Evolutionary conservation across 2,113 vertebrate genomes (phyloP), one percentile per base, ranked within the genome.

Genomic region (Malurus alboscapulatus): DNA sequence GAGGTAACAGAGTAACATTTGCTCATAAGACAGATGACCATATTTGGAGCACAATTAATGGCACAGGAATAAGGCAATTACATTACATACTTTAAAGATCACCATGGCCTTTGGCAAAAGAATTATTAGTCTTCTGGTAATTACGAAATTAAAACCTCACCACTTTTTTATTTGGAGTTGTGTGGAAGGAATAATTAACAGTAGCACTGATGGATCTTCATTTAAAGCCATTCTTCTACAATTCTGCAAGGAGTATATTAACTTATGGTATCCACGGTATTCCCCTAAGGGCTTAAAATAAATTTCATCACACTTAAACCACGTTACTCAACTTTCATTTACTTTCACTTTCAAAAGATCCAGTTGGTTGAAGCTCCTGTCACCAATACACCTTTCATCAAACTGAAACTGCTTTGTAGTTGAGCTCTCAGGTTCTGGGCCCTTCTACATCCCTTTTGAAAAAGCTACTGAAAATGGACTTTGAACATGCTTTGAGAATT

Each of bases 71-170:
- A 93, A 91, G 42, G 71, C 68, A 94, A 93, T 94, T 93, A 71
- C 2, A 1, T 93, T 92, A 92, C 86, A 92, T 76, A 75, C 83
- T 90, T 90, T 90, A 83, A 90, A 94, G 58, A 94, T 84, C 66
- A 87, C 83, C 66, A 54, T 8, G 54, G 91, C 66, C 84, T 92
- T 94, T 95, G 87, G 81, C 66, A 93, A 92, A 83, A 89, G 84
- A 89, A 92, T 89, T 90, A 94, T 90, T 93, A 94, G 66, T 62
- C 45, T 73, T 83, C 34, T 51, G 47, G 73, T 78, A 91, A 93
- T 84, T 79, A 92, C 44, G 87, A 91, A 88, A 95, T 77, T 92
- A 91, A 95, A 92, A 88, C 61, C n/a, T 91, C 80, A 65, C 69
- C 34, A 32, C n/a, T 63, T 94, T 55, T 87, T 79, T 87, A 80